phyloP scores from a whole-genome alignment of 2,113 vertebrate species.

The Corythornis madagascariensis region DNA sequence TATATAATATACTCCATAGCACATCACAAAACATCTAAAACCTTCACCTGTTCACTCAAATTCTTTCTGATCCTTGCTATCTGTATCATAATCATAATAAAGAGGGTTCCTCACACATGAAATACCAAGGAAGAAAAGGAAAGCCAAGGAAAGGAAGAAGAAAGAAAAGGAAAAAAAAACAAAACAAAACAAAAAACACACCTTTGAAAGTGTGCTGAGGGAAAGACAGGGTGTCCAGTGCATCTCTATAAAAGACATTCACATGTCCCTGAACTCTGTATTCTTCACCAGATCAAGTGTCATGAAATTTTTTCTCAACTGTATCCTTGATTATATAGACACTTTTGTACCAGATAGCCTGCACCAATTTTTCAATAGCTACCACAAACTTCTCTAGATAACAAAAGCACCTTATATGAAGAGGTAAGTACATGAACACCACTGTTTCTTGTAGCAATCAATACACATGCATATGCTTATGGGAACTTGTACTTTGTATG shows the following conservation, averaged over 20 bases:
- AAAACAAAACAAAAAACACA: accelerated
- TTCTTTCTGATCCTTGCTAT: neutral
- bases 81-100: neutral
- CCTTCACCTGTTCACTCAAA: neutral
- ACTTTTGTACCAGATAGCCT: neutral
- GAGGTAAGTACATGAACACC: neutral
- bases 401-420: neutral
- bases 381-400: neutral
- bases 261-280: neutral
- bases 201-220: neutral
- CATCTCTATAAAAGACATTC: neutral
- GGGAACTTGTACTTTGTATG: neutral
- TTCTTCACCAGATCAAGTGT: neutral
- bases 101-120: neutral
- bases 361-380: neutral
- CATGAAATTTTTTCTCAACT: neutral
- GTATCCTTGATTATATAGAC: neutral
- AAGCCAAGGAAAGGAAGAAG: neutral
- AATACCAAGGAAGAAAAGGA: neutral
- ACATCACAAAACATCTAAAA: neutral
- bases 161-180: neutral
- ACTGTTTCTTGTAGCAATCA: neutral
- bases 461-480: neutral
- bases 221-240: neutral
- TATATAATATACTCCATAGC: neutral